A percentile compares a stretch with the other conserved stretches of the same genome.
These are phyloP conservation scores for Brachypteracias leptosomus DNA, from an alignment of 2,113 vertebrate species.

Conservation along the genomic window DNA sequence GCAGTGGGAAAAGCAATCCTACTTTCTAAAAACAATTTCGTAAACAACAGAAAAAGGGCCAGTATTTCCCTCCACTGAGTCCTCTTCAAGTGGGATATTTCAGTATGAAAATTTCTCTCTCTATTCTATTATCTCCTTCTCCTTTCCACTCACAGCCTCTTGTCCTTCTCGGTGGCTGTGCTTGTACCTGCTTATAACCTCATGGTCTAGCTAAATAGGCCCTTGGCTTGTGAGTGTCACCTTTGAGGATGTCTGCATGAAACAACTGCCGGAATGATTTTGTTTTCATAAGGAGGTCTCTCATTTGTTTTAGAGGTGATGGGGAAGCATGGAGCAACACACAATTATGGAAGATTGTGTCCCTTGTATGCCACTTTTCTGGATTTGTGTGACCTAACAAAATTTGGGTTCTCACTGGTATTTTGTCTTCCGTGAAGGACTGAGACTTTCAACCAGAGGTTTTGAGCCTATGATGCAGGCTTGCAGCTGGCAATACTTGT, in stretches of 20 bases:
- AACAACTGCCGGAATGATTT: not conserved
- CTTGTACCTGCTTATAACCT: not conserved
- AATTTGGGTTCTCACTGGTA: not conserved
- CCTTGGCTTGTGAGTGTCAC: not conserved
- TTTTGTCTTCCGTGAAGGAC: not conserved
- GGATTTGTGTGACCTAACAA: not conserved
- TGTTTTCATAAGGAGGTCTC: not conserved
- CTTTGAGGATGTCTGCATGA: not conserved
- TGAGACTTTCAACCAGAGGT: not conserved
- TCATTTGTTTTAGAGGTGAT: not conserved
- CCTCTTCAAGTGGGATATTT: not conserved
- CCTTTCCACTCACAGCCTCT: not conserved
- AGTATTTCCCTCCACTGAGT: not conserved
- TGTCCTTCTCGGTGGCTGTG: not conserved
- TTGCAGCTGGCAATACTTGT: not conserved
- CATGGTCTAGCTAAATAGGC: not conserved
- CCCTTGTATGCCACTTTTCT: not conserved
- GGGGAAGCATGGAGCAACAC: not conserved
- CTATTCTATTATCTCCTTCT: not conserved
- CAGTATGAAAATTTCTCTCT: not conserved
- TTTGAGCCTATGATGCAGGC: not conserved
- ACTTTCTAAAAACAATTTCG: not conserved
- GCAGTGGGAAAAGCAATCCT: not conserved
- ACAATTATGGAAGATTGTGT: accelerated
- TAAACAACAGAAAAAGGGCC: not conserved